phyloP scores from a whole-genome alignment of 1,140 invertebrate genomes.

The Ruditapes philippinarum region DNA sequence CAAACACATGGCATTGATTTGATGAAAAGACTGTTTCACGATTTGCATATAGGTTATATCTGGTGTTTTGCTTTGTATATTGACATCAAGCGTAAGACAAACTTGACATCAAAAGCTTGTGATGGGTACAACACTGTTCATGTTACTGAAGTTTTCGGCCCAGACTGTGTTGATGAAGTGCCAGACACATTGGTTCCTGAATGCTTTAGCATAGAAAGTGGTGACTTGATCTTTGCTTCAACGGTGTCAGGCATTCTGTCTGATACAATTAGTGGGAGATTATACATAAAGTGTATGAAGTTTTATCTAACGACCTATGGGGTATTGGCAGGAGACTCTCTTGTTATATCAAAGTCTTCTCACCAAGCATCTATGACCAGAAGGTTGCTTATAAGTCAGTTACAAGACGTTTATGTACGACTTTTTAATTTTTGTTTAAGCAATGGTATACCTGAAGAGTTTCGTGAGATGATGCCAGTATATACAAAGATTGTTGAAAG shows the following conservation, averaged over 20 bases:
- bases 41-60: neutral
- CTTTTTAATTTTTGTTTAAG: neutral
- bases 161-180: neutral
- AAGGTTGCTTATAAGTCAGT: neutral
- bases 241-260: neutral
- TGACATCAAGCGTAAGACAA: neutral
- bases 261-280: neutral
- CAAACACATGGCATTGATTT: neutral
- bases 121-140: neutral
- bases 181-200: conserved; percentile 8
- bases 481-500: neutral
- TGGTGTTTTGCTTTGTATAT: conserved; percentile 37
- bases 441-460: neutral
- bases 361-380: neutral
- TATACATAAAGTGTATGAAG: neutral
- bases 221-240: neutral
- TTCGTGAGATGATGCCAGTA: conserved; percentile 1
- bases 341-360: neutral
- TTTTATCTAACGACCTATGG: conserved; percentile 14
- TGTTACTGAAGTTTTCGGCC: conserved; percentile 45
- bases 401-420: neutral
- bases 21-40: neutral
- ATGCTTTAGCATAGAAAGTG: conserved; percentile 6
- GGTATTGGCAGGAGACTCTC: conserved; percentile 15
- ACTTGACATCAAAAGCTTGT: neutral